These are phyloP conservation scores for Caenorhabditis macrosperma DNA, from an alignment of 2,888 invertebrate genomes.

Conservation along the genomic window DNA sequence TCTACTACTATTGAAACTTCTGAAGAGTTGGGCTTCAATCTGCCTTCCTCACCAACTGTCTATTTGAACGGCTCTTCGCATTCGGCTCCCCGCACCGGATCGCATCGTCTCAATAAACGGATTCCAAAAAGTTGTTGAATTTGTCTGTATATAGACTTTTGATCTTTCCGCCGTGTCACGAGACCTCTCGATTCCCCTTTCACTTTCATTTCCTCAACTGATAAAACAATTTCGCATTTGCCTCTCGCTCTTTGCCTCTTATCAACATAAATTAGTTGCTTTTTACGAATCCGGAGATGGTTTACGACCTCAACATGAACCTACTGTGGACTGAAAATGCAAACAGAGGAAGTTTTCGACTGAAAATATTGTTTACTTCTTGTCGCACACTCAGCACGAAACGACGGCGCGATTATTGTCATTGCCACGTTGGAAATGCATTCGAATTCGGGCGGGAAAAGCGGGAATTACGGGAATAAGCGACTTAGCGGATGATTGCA, in stretches of 20 bases:
- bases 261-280: constrained; percentile 33
- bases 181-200: constrained; percentile 15
- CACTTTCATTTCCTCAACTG: constrained; percentile 23
- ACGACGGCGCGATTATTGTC: background rate
- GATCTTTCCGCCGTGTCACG: constrained; percentile 20
- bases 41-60: too few species aligned
- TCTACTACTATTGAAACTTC: too few species aligned
- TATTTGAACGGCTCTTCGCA: too few species aligned
- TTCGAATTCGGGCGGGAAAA: background rate
- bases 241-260: constrained; percentile 16
- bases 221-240: constrained; percentile 23
- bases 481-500: background rate
- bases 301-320: constrained; percentile 47
- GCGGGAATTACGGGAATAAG: background rate
- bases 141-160: too few species aligned
- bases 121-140: too few species aligned
- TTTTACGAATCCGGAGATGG: constrained; percentile 57
- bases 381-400: background rate
- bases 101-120: too few species aligned
- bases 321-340: constrained; percentile 23
- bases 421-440: background rate
- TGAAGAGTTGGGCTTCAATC: too few species aligned
- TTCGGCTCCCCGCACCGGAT: too few species aligned
- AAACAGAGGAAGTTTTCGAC: background rate
- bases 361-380: constrained; percentile 9